phyloP scores from a whole-genome alignment of 2,113 vertebrate species.

The Lasiurus cinereus region DNA sequence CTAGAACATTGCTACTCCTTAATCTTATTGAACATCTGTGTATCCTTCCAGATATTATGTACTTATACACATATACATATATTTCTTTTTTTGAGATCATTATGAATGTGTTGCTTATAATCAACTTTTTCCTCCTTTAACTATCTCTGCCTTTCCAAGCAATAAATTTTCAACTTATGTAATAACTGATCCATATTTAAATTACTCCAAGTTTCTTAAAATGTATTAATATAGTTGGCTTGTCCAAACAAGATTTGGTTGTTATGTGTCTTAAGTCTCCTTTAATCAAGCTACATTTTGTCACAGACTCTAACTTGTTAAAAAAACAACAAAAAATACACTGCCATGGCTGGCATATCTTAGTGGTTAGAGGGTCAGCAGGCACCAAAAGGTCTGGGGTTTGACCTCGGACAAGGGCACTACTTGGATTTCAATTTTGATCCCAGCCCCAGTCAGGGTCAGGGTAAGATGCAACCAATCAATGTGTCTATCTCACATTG shows the following conservation, averaged over 20 bases:
- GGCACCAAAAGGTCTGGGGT: too few species aligned
- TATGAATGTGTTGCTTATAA: neutral
- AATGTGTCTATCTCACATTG: too few species aligned
- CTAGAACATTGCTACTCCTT: neutral
- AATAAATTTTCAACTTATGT: neutral
- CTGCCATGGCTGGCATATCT: too few species aligned
- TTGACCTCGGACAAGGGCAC: too few species aligned
- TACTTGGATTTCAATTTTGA: too few species aligned
- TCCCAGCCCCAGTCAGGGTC: too few species aligned
- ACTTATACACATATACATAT: neutral
- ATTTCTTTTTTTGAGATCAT: slow-evolving; percentile 15
- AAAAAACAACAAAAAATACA: neutral
- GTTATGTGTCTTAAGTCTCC: neutral
- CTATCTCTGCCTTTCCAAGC: neutral
- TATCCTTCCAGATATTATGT: neutral
- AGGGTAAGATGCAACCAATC: too few species aligned
- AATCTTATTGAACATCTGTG: neutral
- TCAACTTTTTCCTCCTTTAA: neutral
- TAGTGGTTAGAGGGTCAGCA: too few species aligned
- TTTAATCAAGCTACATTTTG: neutral
- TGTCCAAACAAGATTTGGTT: neutral
- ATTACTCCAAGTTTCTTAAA: neutral
- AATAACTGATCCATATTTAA: neutral
- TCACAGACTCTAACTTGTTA: neutral
- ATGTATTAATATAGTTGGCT: neutral